A percentile compares a stretch with the other conserved stretches of the same genome.
Conservation (phyloP, 2,113 vertebrate genomes). For the Anarrhichthys ocellatus region DNA sequence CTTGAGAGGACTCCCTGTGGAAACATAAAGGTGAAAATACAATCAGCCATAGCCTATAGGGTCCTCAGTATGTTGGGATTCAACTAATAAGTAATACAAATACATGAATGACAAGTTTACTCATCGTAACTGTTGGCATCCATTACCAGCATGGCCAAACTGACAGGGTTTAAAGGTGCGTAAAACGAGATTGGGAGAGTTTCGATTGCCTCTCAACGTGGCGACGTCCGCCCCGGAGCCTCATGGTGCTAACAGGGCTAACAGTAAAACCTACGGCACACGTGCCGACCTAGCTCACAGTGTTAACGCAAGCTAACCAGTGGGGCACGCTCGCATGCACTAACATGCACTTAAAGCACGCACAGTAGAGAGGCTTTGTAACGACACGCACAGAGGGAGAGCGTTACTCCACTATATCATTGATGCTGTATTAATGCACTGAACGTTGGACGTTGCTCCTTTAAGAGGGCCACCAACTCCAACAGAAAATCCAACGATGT, state of each 20-base stretch:
- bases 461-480: neutral
- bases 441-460: neutral
- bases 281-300: too few relatives aligned
- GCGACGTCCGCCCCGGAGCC: neutral
- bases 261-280: too few relatives aligned
- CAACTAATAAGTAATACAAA: neutral
- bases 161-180: neutral
- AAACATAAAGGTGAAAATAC: conserved; percentile 28
- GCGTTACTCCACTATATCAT: neutral
- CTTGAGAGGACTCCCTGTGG: conserved; percentile 3
- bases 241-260: neutral
- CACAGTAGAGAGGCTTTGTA: neutral
- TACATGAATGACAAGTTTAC: neutral
- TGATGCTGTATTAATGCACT: neutral
- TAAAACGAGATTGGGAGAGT: neutral
- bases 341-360: neutral
- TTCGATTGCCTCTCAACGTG: neutral
- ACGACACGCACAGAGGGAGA: too few relatives aligned
- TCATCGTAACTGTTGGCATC: neutral
- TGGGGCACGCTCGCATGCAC: too few relatives aligned
- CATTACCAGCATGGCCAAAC: neutral
- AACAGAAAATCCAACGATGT: neutral
- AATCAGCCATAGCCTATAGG: neutral
- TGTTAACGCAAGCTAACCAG: too few relatives aligned
- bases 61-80: neutral